Percentiles rank a stretch among this genome's conserved stretches.
phyloP scores from a whole-genome alignment of 2,888 invertebrate genomes.

The Melipona bicolor region DNA sequence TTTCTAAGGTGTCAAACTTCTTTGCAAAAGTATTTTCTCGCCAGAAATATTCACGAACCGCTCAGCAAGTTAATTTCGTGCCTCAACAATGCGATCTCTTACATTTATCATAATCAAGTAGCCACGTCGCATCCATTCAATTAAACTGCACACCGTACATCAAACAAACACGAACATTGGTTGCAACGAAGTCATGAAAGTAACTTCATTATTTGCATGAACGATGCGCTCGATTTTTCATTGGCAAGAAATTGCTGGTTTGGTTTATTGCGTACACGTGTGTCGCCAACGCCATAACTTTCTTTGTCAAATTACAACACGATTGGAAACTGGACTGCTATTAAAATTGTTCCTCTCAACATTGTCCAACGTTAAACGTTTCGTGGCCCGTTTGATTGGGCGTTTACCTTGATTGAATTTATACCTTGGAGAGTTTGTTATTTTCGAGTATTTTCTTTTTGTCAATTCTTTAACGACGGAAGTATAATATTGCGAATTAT shows the following conservation, averaged over 20 bases:
- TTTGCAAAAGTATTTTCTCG: not conserved
- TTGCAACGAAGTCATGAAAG: not conserved
- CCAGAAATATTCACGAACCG: not conserved
- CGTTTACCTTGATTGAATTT: not conserved
- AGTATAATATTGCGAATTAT: too few relatives aligned
- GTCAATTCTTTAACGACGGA: not conserved
- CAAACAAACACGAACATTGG: not conserved
- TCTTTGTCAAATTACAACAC: slow-evolving; percentile 31
- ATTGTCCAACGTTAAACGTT: too few relatives aligned
- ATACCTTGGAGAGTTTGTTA: not conserved
- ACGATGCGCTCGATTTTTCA: too few relatives aligned
- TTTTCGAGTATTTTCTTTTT: not conserved
- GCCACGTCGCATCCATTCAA: not conserved
- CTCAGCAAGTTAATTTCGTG: not conserved
- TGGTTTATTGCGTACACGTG: too few relatives aligned
- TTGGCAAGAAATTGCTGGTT: not conserved
- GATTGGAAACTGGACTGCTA: not conserved
- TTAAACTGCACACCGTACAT: not conserved
- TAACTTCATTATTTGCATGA: not conserved
- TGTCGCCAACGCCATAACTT: slow-evolving; percentile 4
- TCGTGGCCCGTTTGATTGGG: not conserved
- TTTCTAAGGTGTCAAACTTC: not conserved
- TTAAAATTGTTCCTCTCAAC: not conserved
- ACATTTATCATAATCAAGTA: not conserved
- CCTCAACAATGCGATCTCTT: not conserved